Percentiles rank a stretch among this genome's conserved stretches.
Evolutionary conservation across 2,113 vertebrate genomes (phyloP).

Genomic region (Sinocyclocheilus rhinocerous): DNA sequence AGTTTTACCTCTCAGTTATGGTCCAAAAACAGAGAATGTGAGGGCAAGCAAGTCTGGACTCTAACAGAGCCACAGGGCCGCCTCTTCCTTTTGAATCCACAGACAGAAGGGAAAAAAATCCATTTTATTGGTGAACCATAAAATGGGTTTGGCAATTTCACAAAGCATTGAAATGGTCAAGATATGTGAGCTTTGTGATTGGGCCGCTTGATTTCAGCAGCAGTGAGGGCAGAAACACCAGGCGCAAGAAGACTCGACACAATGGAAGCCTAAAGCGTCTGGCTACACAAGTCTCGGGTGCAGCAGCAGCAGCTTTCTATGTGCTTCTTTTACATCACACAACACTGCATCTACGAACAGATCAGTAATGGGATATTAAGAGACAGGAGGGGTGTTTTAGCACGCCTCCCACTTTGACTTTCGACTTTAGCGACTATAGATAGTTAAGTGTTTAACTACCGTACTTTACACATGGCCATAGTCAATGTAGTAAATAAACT

Average conservation of each 20-base stretch:
- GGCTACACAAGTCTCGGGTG: constrained; percentile 8
- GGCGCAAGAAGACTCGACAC: constrained; percentile 18
- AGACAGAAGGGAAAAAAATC: no score
- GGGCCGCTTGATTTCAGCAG: constrained; percentile 30
- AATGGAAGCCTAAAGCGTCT: constrained; percentile 12
- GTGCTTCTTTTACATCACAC: constrained; percentile 39
- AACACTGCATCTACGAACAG: constrained; percentile 31
- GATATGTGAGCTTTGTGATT: constrained; percentile 16
- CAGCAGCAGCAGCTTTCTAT: constrained; percentile 38
- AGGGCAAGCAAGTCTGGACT: neutral
- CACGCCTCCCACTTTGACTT: neutral
- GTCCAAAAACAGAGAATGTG: constrained; percentile 2
- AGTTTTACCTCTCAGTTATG: constrained; percentile 11
- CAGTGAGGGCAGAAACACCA: constrained; percentile 32
- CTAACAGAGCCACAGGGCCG: constrained; percentile 1
- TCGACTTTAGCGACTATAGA: neutral
- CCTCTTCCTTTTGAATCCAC: no score
- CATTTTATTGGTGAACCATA: neutral
- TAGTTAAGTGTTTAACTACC: constrained; percentile 21
- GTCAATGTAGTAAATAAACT: constrained; percentile 13
- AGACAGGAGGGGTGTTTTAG: constrained; percentile 25
- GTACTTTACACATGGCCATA: constrained; percentile 40
- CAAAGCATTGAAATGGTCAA: constrained; percentile 30
- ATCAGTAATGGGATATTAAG: constrained; percentile 28
- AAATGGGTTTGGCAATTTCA: constrained; percentile 50